phyloP scores from a whole-genome alignment of 1,140 invertebrate species.

The Drosophila tristis region DNA sequence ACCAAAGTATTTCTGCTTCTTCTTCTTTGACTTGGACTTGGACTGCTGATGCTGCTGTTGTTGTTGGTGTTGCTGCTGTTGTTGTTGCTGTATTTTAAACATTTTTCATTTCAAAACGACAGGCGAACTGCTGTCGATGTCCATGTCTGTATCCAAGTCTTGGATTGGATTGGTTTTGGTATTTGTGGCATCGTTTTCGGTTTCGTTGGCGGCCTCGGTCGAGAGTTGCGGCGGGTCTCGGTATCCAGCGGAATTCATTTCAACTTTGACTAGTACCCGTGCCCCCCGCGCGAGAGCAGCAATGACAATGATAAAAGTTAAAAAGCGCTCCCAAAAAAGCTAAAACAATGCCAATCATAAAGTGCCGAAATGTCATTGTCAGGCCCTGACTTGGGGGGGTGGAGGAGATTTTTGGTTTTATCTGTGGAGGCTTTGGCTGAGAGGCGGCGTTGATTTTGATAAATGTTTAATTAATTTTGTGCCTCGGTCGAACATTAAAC shows the following conservation, averaged over 20 bases:
- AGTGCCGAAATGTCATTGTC: slow-evolving; percentile 67
- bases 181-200: slow-evolving; percentile 65
- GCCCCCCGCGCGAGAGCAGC: slow-evolving; percentile 37
- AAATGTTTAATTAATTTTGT: slow-evolving; percentile 83
- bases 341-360: slow-evolving; percentile 65
- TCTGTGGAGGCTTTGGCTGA: slow-evolving; percentile 35
- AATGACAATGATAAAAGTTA: slow-evolving; percentile 53
- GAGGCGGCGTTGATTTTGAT: slow-evolving; percentile 79
- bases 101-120: slow-evolving; percentile 80
- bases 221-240: slow-evolving; percentile 17
- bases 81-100: slow-evolving; percentile 54
- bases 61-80: slow-evolving; percentile 29
- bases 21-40: slow-evolving; percentile 14
- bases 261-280: slow-evolving; percentile 57
- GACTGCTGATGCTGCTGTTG: slow-evolving; percentile 4
- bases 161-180: slow-evolving; percentile 26
- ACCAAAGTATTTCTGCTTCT: slow-evolving; percentile 71
- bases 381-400: slow-evolving; percentile 14
- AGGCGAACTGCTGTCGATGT: slow-evolving; percentile 76
- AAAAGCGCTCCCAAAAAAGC: slow-evolving; percentile 33
- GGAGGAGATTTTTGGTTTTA: slow-evolving; percentile 30
- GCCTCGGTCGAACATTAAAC: slow-evolving; percentile 76
- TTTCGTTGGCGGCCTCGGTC: slow-evolving; percentile 37
- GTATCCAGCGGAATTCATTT: slow-evolving; percentile 51
- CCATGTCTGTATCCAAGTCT: slow-evolving; percentile 62